Evolutionary conservation across 2,113 vertebrate genomes (phyloP), one percentile per base, ranked within the genome.

Genomic region (Apistogramma diplotaenia): DNA sequence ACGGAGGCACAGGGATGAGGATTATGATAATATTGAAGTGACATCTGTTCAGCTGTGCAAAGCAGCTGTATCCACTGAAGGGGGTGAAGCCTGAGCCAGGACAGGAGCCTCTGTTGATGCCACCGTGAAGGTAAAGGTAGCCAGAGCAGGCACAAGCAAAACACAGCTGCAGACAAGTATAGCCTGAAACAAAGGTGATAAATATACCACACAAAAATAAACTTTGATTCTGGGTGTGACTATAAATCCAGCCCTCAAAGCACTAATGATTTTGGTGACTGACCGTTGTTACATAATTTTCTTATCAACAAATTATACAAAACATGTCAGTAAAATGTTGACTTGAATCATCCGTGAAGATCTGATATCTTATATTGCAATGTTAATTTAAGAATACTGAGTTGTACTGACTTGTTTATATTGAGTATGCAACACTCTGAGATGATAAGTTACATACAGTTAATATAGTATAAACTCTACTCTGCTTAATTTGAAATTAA

Each of bases 61-160:
- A 93, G 92, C 94, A 95, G 94, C 94, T 95, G 94, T 88, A 92
- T 90, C 90, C 85, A 91, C 90, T 92, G 87, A 92, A 85, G 78
- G 65, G 75, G 79, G 79, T 79, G 81, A 80, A 89, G 81, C 51
- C 70, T 54, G 71, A 85, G 85, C 86, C 84, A 90, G 89, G 81
- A 84, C 74, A 67, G 82, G 83, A 90, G 89, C 75, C 70, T 58
- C 77, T 79, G 82, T 86, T 86, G 27, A n/a, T 61, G 75, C 76
- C 79, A 40, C 75, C 8, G 21, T 83, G 87, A 85, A 76, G 85
- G 79, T 3, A 77, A 88, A 84, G 74, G 85, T 79, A 89, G 89
- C 76, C 84, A 87, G 81, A 60, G 76, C 23, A 53, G 72, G 61
- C 16, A 71, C 67, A 79, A 67, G 60, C 61, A 35, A 78, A 57